phyloP scores from a whole-genome alignment of 2,113 vertebrate genomes.

The Ptychochromis oligacanthus region DNA sequence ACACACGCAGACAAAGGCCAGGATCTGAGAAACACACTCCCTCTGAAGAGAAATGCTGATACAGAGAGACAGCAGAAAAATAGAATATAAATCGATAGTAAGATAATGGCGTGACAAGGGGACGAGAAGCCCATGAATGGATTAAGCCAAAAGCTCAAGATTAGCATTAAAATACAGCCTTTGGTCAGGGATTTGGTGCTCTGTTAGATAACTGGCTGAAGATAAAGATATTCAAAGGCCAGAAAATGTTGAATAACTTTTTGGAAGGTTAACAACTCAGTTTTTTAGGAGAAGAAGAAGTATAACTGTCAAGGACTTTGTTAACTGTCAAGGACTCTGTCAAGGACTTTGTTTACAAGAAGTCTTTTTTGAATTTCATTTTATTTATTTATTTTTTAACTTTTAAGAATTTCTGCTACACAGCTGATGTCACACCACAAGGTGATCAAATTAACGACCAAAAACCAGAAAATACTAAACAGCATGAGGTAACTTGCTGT shows the following conservation, averaged over 20 bases:
- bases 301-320: too few relatives aligned
- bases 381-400: too few relatives aligned
- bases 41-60: slow-evolving; percentile 23
- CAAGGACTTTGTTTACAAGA: too few relatives aligned
- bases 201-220: not conserved
- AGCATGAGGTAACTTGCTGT: not conserved
- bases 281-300: not conserved
- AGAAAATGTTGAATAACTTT: not conserved
- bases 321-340: too few relatives aligned
- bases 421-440: not conserved
- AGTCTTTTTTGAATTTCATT: too few relatives aligned
- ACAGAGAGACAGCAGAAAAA: slow-evolving; percentile 10
- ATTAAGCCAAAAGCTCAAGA: slow-evolving; percentile 13
- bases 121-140: not conserved
- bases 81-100: slow-evolving; percentile 19
- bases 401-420: not conserved
- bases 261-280: not conserved
- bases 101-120: slow-evolving; percentile 11
- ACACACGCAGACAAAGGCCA: slow-evolving; percentile 47
- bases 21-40: slow-evolving; percentile 20
- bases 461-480: not conserved
- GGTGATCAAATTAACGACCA: not conserved
- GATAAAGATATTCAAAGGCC: not conserved
- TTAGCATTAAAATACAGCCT: slow-evolving; percentile 27
- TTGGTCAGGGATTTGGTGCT: not conserved